Percentiles rank a stretch among this genome's conserved stretches.
Conservation (phyloP, 2,797 vertebrate species). For the Sebastes matsubarae region DNA sequence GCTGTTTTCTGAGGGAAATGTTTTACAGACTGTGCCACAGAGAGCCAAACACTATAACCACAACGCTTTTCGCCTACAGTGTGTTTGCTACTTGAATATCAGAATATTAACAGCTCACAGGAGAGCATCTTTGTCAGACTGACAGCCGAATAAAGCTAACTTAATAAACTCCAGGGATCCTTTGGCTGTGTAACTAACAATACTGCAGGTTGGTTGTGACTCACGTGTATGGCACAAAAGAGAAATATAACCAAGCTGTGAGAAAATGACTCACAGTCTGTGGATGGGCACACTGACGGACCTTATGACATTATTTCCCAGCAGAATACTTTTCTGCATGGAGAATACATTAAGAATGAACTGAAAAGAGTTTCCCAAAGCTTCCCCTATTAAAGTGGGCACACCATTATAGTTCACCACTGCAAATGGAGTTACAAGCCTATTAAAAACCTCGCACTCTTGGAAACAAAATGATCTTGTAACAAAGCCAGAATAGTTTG, state of each 20-base stretch:
- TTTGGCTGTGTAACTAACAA: conserved; percentile 9
- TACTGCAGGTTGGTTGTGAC: conserved; percentile 10
- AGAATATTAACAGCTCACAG: neutral
- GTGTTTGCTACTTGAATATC: neutral
- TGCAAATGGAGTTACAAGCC: conserved; percentile 34
- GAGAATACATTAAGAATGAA: conserved; percentile 52
- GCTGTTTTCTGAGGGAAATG: conserved; percentile 61
- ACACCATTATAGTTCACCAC: neutral
- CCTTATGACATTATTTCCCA: conserved; percentile 62
- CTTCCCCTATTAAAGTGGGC: conserved; percentile 5
- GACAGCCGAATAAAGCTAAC: neutral
- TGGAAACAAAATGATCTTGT: conserved; percentile 22
- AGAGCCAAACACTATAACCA: conserved; percentile 38
- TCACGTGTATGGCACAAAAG: conserved; percentile 24
- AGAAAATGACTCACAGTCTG: conserved; percentile 69
- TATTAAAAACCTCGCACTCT: conserved; percentile 21
- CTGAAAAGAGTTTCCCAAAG: conserved; percentile 34
- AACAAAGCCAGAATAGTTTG: conserved; percentile 14
- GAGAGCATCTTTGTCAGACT: neutral
- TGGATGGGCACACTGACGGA: conserved; percentile 39
- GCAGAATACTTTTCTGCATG: conserved; percentile 44
- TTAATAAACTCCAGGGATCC: conserved; percentile 12
- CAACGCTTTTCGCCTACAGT: neutral
- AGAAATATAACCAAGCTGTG: conserved; percentile 19
- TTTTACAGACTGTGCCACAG: conserved; percentile 40